Evolutionary conservation across 2,113 vertebrate genomes (phyloP), one percentile per base, ranked within the genome.

Genomic region (Odobenus rosmarus): DNA sequence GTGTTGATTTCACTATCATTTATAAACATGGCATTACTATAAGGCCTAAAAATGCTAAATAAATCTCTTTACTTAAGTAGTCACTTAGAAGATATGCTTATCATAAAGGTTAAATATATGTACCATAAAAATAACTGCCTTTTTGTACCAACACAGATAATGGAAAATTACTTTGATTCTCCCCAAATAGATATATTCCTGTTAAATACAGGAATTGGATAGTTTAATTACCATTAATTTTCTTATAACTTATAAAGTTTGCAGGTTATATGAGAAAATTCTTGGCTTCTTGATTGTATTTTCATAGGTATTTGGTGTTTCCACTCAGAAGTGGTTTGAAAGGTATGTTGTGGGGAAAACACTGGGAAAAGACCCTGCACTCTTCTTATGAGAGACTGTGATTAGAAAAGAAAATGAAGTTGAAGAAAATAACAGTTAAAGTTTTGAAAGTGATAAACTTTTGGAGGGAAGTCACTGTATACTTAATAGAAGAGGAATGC

Each of bases 111-210:
- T 97, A 84, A 88, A 42, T 93, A 39, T 64, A n/a, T 39, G 33
- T 64, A 11, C 39, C 42, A 57, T 88, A 89, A 82, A 84, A 93
- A 91, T 42, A 95, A 24, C 49, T 26, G n/a, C 42, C 42, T 67
- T 94, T 95, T 93, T 77, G 39, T 77, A 8, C 8, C 72, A 84
- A 59, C 26, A 88, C 16, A 81, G n/a, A 82, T 85, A 85, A 79
- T 53, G 72, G 9, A 59, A 64, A 93, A 49, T 88, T 90, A 91
- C 62, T 93, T 95, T 94, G 81, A 96, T 77, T 96, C 74, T 92
- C 76, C 14, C 67, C 71, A 86, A 74, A 42, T 94, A 69, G 57
- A 36, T 97, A 19, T 93, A 69, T 81, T 83, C 87, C 57, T 89
- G 21, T 84, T 93, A 67, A 92, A 82, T 93, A 51, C 15, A 23